Evolutionary conservation across 64 coral and sea anemone species (phyloP), one percentile per base, ranked within the genome.

Genomic region (Montipora efflorescens): DNA sequence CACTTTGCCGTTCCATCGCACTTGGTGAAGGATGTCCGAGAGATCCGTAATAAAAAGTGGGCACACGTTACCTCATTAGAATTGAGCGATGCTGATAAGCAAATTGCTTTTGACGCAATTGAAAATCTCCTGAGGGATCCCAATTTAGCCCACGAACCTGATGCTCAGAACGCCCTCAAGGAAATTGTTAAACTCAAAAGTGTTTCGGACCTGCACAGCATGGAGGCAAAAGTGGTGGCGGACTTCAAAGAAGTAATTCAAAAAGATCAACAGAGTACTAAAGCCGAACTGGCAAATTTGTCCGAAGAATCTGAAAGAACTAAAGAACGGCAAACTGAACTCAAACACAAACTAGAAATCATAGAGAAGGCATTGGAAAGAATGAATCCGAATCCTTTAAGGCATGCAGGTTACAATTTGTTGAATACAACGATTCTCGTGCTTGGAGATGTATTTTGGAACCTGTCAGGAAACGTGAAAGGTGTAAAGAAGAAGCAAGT

Each of bases 11-110:
- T 83, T 28, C 57, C 92, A 5, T 44, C 50, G 19, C 47, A 62
- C 51, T 70, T 93, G 16, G 75, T 96, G 12, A 61, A 90, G 0
- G 73, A 78, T n/a, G 79, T 93, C 0, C 90, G 79, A 20, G 81
- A 93, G 3, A 92, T 59, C 0, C 77, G 93, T n/a, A 97, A 97
- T 18, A 88, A 53, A 14, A 95, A 95, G 68, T 97, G 96, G 96
- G 96, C 53, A 77, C 96, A 97, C 47, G 93, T 85, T 20, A 67
- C 93, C 0, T 49, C 71, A 13, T 89, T 89, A 47, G 93, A 97
- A 70, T 81, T 97, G 18, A 91, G 36, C 67, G 78, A 53, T 20
- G 71, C 22, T 13, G 75, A 97, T 20, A 95, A 70, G 49, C 92
- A 91, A 9, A 62, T 92, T 47, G 93, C 96, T 14, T 94, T 97